Percentiles rank a stretch among this genome's conserved stretches.
These are phyloP conservation scores for Paracanthobrama guichenoti DNA, from an alignment of 2,113 vertebrate genomes.

Conservation along the genomic window DNA sequence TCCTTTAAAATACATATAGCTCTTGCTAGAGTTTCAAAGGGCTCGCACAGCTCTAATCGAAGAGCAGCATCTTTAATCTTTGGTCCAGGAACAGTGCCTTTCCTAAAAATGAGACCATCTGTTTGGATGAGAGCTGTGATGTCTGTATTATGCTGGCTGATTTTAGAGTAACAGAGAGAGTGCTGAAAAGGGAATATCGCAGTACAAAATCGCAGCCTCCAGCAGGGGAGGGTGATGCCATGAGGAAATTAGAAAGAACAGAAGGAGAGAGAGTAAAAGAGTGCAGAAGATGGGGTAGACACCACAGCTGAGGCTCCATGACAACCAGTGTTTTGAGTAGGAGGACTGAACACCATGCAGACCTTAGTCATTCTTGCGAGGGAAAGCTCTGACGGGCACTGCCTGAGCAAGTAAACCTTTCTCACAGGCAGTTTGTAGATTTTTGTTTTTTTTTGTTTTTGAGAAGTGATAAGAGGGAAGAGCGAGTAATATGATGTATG, in stretches of 20 bases:
- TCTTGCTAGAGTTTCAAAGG: neutral
- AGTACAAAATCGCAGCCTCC: constrained; percentile 11
- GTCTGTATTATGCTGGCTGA: constrained; percentile 24
- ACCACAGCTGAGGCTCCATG: constrained; percentile 9
- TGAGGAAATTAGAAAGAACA: neutral
- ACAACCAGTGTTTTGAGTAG: constrained; percentile 25
- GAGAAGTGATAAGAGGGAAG: neutral
- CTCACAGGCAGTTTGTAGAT: neutral
- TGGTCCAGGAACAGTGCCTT: neutral
- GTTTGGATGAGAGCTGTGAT: constrained; percentile 16
- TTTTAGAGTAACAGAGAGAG: constrained; percentile 5
- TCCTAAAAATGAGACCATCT: constrained; percentile 29
- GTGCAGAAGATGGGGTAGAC: neutral
- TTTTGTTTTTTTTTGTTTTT: neutral
- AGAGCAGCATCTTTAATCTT: constrained; percentile 24
- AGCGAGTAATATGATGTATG: neutral
- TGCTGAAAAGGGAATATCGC: constrained; percentile 32
- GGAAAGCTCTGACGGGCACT: neutral
- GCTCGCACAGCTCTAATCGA: neutral
- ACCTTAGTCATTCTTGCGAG: constrained; percentile 6
- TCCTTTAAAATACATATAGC: neutral
- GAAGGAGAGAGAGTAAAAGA: constrained; percentile 13
- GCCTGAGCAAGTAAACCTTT: neutral
- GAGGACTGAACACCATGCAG: constrained; percentile 6
- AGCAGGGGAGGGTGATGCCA: constrained; percentile 10